phyloP scores from a whole-genome alignment of 1,140 invertebrate genomes.

The Aethina tumida region DNA sequence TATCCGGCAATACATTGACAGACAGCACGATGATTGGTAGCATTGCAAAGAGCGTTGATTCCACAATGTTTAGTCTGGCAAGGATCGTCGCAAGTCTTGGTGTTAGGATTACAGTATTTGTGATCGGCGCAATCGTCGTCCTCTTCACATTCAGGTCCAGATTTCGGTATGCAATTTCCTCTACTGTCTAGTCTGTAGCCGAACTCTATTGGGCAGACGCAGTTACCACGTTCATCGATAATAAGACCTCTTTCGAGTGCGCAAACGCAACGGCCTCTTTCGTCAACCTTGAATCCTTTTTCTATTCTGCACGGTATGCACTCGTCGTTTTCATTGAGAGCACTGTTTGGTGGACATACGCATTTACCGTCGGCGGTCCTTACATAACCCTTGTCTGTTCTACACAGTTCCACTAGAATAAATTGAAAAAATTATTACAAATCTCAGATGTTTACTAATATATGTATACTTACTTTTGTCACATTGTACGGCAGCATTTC shows the following conservation, averaged over 20 bases:
- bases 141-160: constrained; percentile 51
- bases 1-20: constrained; percentile 68
- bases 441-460: neutral
- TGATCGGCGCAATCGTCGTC: constrained; percentile 71
- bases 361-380: constrained; percentile 59
- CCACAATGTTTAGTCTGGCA: constrained; percentile 62
- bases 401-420: constrained; percentile 49
- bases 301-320: constrained; percentile 62
- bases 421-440: constrained; percentile 11
- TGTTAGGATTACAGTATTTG: constrained; percentile 57
- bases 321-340: constrained; percentile 62
- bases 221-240: constrained; percentile 64
- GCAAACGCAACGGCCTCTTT: constrained; percentile 69
- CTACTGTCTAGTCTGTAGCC: constrained; percentile 55
- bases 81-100: constrained; percentile 63
- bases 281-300: constrained; percentile 63
- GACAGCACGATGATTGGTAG: constrained; percentile 62
- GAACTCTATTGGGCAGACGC: constrained; percentile 61
- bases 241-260: constrained; percentile 64
- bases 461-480: constrained; percentile 53
- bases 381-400: constrained; percentile 61
- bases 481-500: constrained; percentile 69
- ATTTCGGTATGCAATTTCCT: constrained; percentile 53
- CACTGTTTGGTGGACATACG: constrained; percentile 63
- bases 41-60: constrained; percentile 67